Conservation (phyloP, 23 tunicate species). For the Aplidium turbinatum region DNA sequence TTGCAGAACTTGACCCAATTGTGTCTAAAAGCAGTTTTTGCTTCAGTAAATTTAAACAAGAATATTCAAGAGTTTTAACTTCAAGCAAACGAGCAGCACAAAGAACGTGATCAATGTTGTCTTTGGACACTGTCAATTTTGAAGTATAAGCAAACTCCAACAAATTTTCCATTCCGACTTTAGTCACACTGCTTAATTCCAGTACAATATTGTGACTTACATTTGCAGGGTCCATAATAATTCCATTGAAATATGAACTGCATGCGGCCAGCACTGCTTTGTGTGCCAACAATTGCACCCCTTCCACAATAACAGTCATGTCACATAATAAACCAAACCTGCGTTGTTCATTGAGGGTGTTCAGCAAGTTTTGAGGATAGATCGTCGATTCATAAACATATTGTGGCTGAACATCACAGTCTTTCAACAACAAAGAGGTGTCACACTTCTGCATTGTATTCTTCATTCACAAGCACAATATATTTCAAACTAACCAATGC, state of each 20-base stretch:
- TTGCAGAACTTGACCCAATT: neutral
- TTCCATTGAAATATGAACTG: constrained; percentile 83
- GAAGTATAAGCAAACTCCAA: constrained; percentile 97
- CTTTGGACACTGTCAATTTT: constrained; percentile 64
- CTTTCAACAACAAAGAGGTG: too few relatives aligned
- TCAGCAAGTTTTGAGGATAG: constrained; percentile 58
- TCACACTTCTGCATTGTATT: too few relatives aligned
- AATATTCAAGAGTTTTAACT: constrained; percentile 80
- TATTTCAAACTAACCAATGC: too few relatives aligned
- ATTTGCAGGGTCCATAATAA: constrained; percentile 89
- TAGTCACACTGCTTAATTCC: constrained; percentile 83
- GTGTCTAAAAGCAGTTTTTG: constrained; percentile 61
- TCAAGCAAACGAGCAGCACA: constrained; percentile 76
- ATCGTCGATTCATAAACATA: constrained; percentile 89
- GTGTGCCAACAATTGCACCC: constrained; percentile 70
- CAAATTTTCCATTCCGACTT: constrained; percentile 49
- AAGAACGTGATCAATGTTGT: constrained; percentile 71
- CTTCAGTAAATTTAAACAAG: constrained; percentile 71
- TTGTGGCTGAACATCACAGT: constrained; percentile 77
- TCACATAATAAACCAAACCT: constrained; percentile 83
- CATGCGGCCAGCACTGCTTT: constrained; percentile 88
- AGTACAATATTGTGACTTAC: constrained; percentile 87
- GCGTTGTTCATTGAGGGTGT: constrained; percentile 77
- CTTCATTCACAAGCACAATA: too few relatives aligned
- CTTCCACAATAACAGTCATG: constrained; percentile 88